A percentile compares a stretch with the other conserved stretches of the same genome.
Conservation (phyloP, 2,888 invertebrate genomes). For the Ischnura elegans region DNA sequence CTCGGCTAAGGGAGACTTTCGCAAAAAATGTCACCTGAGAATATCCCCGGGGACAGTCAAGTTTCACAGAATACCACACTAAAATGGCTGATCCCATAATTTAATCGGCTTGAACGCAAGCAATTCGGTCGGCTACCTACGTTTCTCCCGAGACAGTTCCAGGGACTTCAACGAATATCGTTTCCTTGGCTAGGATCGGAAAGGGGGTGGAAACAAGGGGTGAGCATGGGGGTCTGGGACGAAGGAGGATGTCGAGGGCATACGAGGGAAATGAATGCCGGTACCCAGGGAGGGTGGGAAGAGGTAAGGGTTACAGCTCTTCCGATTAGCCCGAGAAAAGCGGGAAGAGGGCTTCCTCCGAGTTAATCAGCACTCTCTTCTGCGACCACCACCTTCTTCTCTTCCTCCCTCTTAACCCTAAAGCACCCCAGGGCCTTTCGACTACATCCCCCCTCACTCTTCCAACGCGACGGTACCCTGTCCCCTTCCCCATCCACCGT, state of each 20-base stretch:
- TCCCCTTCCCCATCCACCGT: background rate
- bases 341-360: slow-evolving; percentile 54
- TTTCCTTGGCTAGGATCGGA: background rate
- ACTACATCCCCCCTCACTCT: background rate
- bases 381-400: background rate
- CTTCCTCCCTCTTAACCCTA: background rate
- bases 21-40: background rate
- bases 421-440: background rate
- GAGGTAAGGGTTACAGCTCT: slow-evolving; percentile 67
- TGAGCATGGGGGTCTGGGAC: background rate
- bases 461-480: slow-evolving; percentile 9
- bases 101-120: slow-evolving; percentile 11
- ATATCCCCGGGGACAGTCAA: background rate
- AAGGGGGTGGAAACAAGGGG: background rate
- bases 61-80: background rate
- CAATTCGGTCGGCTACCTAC: slow-evolving; percentile 25
- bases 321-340: slow-evolving; percentile 50
- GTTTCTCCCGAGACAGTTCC: background rate
- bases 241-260: slow-evolving; percentile 16
- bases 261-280: slow-evolving; percentile 61
- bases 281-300: background rate
- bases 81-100: slow-evolving; percentile 26
- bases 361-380: slow-evolving; percentile 15
- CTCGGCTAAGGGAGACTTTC: background rate
- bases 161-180: background rate